Conservation (phyloP, 2,113 vertebrate genomes). For the Lophochroa leadbeateri region DNA sequence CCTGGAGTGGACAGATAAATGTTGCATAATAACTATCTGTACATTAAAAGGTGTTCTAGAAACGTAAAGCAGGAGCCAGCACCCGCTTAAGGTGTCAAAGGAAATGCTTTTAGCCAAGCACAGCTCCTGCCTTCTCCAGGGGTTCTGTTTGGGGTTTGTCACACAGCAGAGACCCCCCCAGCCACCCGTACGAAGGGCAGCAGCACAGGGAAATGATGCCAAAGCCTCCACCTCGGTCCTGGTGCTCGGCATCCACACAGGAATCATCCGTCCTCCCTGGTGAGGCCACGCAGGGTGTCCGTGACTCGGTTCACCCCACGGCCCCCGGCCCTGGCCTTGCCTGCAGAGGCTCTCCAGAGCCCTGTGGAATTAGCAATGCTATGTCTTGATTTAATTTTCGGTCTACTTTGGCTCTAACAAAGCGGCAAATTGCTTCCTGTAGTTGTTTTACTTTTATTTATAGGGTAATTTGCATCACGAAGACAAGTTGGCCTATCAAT, state of each 20-base stretch:
- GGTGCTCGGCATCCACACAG: neutral
- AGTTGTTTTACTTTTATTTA: constrained; percentile 71
- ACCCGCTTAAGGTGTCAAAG: neutral
- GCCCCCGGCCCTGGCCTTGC: neutral
- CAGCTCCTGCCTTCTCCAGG: neutral
- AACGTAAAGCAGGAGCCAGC: neutral
- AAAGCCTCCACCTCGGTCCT: fast-evolving
- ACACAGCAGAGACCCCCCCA: neutral
- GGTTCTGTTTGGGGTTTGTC: neutral
- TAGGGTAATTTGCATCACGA: constrained; percentile 57
- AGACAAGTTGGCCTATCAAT: constrained; percentile 61
- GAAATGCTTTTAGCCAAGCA: neutral
- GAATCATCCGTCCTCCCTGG: neutral
- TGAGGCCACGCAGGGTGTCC: fast-evolving
- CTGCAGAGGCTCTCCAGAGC: neutral
- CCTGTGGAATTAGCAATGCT: neutral
- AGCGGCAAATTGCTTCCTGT: constrained; percentile 46
- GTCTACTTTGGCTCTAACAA: constrained; percentile 55
- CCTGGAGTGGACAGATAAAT: neutral
- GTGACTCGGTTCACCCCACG: fast-evolving
- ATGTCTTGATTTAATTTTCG: constrained; percentile 41
- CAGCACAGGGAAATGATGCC: neutral
- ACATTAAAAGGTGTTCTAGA: neutral
- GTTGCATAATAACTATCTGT: neutral
- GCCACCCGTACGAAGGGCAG: neutral